Base-by-base conservation (phyloP, 1,140 invertebrate genomes). In the Drosophila insularis region DNA sequence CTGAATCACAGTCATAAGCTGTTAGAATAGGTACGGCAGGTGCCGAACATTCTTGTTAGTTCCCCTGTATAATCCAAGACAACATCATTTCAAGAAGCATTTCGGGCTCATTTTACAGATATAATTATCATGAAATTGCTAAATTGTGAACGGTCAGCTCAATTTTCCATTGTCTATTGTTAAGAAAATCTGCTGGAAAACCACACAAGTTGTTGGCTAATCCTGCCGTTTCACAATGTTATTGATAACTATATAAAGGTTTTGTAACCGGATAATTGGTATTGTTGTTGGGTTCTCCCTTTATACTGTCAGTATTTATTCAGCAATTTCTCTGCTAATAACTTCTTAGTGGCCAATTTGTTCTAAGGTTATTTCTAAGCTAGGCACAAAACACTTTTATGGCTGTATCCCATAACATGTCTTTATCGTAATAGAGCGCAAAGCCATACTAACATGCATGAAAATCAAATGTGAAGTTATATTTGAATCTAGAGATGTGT, bases 41-140 rank as follows among this genome's bases (percentile, higher is more conserved):
- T 87, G 81, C 27, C 39, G 23, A 66, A 55, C 32, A 5, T 27
- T 37, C 32, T 39, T 14, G 11, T 50, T 27, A 23, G 17, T 55
- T 4, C 11, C 35, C 11, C 11, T 37, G 10, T 43, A 37, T 37
- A 63, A 39, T 31, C 62, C 39, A 37, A 37, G 68, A 87, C 69
- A 73, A 75, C 82, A 77, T 87, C 69, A 87, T 87, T 67, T 73
- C 21, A 13, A 31, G 8, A 68, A 71, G 35, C 35, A 37, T 73
- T 86, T 50, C 43, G 65, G 75, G 69, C 84, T 87, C 84, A 60
- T 87, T 87, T 89, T 89, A 89, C 80, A 73, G 75, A 65, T 58
- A 86, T 86, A 79, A 86, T 77, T 77, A 77, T 71, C 67, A 43
- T 77, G 67, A 77, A 77, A 77, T 76, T 62, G 46, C 46, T 61